These are phyloP conservation scores for Cyrtonyx montezumae DNA, from an alignment of 2,113 vertebrate species.

Conservation along the genomic window DNA sequence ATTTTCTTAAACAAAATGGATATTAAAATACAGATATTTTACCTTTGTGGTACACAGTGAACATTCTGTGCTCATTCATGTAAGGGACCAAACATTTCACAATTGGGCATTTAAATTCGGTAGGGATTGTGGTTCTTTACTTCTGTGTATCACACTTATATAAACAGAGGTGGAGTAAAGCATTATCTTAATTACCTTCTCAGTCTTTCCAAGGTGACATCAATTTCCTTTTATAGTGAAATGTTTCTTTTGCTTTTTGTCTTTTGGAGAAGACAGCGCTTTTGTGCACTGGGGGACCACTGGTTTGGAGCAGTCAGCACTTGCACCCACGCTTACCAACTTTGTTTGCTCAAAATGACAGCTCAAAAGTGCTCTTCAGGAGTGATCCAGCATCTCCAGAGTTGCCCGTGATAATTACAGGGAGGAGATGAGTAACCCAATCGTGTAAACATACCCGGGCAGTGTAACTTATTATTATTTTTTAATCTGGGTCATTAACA, in stretches of 20 bases:
- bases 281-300: background rate
- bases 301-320: background rate
- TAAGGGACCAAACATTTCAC: background rate
- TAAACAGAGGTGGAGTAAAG: background rate
- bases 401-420: conserved; percentile 48
- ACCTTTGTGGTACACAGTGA: background rate
- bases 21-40: background rate
- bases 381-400: conserved; percentile 14
- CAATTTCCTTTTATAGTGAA: background rate
- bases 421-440: conserved; percentile 50
- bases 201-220: background rate
- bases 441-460: conserved; percentile 44
- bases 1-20: background rate
- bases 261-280: background rate
- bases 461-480: conserved; percentile 59
- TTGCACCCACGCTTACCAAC: background rate
- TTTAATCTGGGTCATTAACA: conserved; percentile 68
- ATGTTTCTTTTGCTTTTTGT: conserved; percentile 11
- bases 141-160: background rate
- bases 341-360: conserved; percentile 32
- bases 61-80: background rate
- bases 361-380: background rate
- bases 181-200: background rate
- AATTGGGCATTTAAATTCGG: background rate
- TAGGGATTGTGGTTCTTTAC: background rate